Base-by-base conservation (phyloP, 2,113 vertebrate species). In the Hepsetus odoe region DNA sequence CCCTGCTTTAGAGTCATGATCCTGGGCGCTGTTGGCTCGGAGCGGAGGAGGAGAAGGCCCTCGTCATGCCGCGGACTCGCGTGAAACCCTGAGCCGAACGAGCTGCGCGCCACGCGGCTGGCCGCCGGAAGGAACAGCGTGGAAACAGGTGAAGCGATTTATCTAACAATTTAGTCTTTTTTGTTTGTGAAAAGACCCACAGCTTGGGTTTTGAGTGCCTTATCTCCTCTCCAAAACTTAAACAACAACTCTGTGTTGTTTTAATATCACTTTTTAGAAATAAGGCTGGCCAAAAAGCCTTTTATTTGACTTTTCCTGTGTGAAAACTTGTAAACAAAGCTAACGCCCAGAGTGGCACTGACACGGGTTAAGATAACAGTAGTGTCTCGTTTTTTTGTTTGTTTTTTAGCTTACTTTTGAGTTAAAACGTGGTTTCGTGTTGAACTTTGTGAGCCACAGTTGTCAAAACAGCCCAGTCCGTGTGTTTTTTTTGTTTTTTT, bases 41-140 rank as follows among this genome's bases (percentile, higher is more conserved):
- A 28, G 22, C 62, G 66, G 78, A 58, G 46, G 74, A 84, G 66
- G 78, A 58, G 46, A 70, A 84, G 82, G 82, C 82, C 82, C 32
- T 18, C 26, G 69, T 70, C 55, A 84, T 71, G 79, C 82, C 82
- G 65, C 74, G 82, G 79, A 78, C 44, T 68, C 18, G 51, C 59
- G 74, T 81, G 32, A 74, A 30, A 77, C 20, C 74, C 28, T 74
- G 79, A 78, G 74, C 82, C 56, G 79, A 40, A 16, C 30, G 35
- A 64, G 74, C 74, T 51, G 38, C 26, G 70, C 67, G 56, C 67
- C 2, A 69, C 12, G 32, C 42, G 35, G 38, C 72, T 40, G 38
- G 7, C 10, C 4, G 30, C 5, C 33, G 4, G n/a, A 28, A n/a
- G 38, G 33, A 61, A 35, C 33, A 11, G 11, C 12, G 33, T 35